Conservation (phyloP, 2,888 invertebrate species). For the Brachyptera risi region DNA sequence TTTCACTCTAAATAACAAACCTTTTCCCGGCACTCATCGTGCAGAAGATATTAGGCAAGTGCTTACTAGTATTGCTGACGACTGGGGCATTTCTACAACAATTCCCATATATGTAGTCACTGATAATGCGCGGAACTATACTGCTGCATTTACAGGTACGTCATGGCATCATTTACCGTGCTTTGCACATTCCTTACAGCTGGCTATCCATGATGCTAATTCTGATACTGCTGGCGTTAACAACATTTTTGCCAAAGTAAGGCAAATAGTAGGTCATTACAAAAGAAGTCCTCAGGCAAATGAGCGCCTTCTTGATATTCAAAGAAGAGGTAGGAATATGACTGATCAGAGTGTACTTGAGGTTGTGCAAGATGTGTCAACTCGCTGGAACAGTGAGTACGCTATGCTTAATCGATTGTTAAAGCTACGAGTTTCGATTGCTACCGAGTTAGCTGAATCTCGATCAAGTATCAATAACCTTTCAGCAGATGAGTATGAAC, state of each 20-base stretch:
- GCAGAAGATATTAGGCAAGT: background rate
- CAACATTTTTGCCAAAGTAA: background rate
- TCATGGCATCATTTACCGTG: slow-evolving; percentile 7
- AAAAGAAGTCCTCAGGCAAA: slow-evolving; percentile 9
- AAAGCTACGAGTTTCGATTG: background rate
- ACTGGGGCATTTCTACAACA: slow-evolving; percentile 1
- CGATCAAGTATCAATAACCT: background rate
- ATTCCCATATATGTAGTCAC: slow-evolving; percentile 13
- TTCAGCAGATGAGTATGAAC: background rate
- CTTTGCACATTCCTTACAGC: slow-evolving; percentile 13
- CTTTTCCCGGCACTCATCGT: slow-evolving; percentile 14
- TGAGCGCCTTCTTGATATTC: background rate
- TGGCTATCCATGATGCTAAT: background rate
- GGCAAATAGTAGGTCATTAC: too few relatives aligned
- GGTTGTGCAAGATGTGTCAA: background rate
- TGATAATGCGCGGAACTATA: slow-evolving; percentile 3
- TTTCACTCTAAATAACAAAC: slow-evolving; percentile 4
- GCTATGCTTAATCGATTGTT: background rate
- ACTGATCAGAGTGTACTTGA: background rate
- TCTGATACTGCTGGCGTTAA: background rate
- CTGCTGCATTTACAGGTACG: background rate
- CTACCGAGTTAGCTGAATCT: slow-evolving; percentile 8
- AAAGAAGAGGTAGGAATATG: background rate
- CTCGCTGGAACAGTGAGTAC: slow-evolving; percentile 16
- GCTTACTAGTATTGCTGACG: background rate